Evolutionary conservation across 1,140 invertebrate species (phyloP).

Genomic region (Drosophila sechellia): DNA sequence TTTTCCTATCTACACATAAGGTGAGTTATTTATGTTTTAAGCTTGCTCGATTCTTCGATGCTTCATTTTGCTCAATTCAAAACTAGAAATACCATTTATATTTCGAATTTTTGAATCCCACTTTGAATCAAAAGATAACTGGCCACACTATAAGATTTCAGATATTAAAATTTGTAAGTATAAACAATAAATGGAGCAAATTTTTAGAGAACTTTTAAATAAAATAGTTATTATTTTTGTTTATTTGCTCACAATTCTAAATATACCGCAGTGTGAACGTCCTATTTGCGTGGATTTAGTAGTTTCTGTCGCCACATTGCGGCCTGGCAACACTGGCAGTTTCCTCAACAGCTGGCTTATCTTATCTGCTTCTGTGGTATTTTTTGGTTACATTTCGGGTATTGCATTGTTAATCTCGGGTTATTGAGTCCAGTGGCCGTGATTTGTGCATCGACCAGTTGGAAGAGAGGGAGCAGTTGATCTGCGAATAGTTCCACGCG

Average conservation of each 20-base stretch:
- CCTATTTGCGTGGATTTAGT: background rate
- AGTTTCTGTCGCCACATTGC: background rate
- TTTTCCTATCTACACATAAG: background rate
- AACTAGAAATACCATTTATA: no score
- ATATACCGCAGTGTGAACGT: background rate
- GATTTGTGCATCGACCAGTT: background rate
- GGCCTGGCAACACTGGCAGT: constrained; percentile 1
- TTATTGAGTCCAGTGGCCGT: background rate
- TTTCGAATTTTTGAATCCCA: background rate
- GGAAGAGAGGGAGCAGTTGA: constrained; percentile 1
- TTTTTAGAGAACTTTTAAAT: no score
- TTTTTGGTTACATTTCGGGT: constrained; percentile 1
- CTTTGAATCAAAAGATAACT: no score
- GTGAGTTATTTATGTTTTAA: background rate
- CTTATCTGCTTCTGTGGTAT: constrained; percentile 3
- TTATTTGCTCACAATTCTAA: background rate
- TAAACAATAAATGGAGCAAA: no score
- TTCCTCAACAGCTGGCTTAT: constrained; percentile 11
- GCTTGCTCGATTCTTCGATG: background rate
- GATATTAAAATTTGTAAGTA: no score
- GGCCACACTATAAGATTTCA: no score
- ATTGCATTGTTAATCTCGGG: constrained; percentile 6
- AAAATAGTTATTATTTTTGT: no score
- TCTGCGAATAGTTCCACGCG: background rate
- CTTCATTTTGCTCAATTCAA: background rate